Evolutionary conservation across 2,113 vertebrate genomes (phyloP), one percentile per base, ranked within the genome.

Genomic region (Osmerus mordax): DNA sequence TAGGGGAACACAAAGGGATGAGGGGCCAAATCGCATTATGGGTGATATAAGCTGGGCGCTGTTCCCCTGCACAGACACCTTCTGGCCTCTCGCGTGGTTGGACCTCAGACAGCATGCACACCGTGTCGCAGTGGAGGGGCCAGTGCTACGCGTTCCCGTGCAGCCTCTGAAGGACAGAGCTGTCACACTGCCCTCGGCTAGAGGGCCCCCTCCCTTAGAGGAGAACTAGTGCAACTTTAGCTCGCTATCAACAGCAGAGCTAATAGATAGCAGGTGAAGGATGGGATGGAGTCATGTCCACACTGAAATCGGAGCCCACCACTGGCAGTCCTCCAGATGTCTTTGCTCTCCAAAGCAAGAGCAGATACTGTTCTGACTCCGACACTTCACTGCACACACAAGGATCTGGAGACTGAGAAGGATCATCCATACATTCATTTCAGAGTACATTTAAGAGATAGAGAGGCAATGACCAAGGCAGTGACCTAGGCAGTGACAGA

Each of bases 221-320:
- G 56, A 64, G 56, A 72, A 83, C 87, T 72, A 74, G 67, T 65
- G 67, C 32, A 47, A 67, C 61, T 18, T 64, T 71, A 66, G 60
- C 65, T 52, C 41, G 74, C 76, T 86, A 73, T 83, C 79, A 77
- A 69, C 52, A 77, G 74, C 61, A 54, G 69, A 70, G 72, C 76
- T 88, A 86, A 89, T 84, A 82, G 78, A 83, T 73, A 87, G 76
- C 87, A 89, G 82, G 81, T 86, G 88, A 87, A 81, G 82, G 83
- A 88, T 84, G 79, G 86, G 82, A 77, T 73, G 54, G 64, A 82
- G 71, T 72, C 68, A 82, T 84, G 84, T 86, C 80, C 87, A 84
- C 80, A 79, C 64, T 78, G 77, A 86, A 88, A 86, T 54, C 15
- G 21, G 78, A 88, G 73, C 81, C 79, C 78, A 64, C n/a, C 65